These are phyloP conservation scores for Daboia siamensis DNA, from an alignment of 2,113 vertebrate genomes.

Conservation along the genomic window DNA sequence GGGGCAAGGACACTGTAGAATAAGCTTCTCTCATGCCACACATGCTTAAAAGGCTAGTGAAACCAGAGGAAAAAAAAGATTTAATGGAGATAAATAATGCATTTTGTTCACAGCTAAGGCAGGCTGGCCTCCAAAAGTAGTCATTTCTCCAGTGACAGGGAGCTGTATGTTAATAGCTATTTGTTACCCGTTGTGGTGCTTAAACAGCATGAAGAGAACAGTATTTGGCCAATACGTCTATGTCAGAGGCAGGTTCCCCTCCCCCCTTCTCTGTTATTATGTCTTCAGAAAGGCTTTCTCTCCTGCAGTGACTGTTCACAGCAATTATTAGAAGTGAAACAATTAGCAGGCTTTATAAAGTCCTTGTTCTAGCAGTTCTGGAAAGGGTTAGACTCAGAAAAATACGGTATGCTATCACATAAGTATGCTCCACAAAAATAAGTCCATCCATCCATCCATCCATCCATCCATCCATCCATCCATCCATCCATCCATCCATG, in stretches of 20 bases:
- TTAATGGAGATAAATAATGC: constrained; percentile 62
- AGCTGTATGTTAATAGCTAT: constrained; percentile 52
- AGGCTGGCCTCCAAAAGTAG: constrained; percentile 42
- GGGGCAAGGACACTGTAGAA: not conserved
- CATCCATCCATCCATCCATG: not conserved
- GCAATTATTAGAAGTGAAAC: constrained; percentile 49
- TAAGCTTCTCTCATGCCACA: not conserved
- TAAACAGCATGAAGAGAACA: constrained; percentile 45
- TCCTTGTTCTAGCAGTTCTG: constrained; percentile 37
- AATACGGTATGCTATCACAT: not conserved
- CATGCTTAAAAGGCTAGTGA: not conserved
- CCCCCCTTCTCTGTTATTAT: constrained; percentile 7
- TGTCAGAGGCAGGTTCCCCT: constrained; percentile 24
- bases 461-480: not conserved
- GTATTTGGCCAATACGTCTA: constrained; percentile 19
- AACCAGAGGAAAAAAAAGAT: constrained; percentile 11
- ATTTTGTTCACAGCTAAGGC: constrained; percentile 52
- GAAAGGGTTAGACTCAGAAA: not conserved
- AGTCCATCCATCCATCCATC: not conserved
- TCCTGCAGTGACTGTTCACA: constrained; percentile 48
- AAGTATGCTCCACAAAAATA: not conserved
- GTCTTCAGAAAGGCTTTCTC: constrained; percentile 28
- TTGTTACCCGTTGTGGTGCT: constrained; percentile 42
- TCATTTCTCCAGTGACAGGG: constrained; percentile 49
- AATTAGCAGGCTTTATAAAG: constrained; percentile 52